phyloP scores from a whole-genome alignment of 2,113 vertebrate genomes.

The Spilogale gracilis region DNA sequence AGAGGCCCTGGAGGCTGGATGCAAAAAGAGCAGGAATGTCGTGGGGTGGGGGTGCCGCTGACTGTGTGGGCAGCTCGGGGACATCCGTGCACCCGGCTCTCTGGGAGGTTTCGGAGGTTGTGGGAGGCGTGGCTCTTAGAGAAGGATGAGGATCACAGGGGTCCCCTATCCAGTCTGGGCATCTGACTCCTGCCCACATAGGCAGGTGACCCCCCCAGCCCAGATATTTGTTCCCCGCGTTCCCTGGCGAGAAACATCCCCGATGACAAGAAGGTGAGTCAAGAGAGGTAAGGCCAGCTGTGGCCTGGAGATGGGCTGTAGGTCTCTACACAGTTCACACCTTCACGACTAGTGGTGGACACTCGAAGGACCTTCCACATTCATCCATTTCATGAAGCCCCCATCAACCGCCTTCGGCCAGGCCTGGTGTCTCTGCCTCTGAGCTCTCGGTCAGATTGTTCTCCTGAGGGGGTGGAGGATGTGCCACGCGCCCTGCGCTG shows the following conservation, averaged over 20 bases:
- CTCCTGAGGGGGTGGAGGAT: not conserved
- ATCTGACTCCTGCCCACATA: not conserved
- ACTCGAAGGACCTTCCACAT: not conserved
- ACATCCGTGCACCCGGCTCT: fast-evolving
- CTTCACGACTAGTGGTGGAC: fast-evolving
- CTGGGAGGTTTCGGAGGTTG: not conserved
- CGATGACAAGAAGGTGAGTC: not conserved
- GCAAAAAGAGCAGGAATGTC: fast-evolving
- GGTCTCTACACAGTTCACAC: not conserved
- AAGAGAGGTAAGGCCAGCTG: fast-evolving
- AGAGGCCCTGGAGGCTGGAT: not conserved
- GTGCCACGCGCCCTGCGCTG: fast-evolving
- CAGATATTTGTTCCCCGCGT: not conserved
- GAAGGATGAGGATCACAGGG: fast-evolving
- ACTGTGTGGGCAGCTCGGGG: not conserved
- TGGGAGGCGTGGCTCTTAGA: not conserved
- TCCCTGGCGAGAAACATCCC: not conserved
- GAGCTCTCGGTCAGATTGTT: fast-evolving
- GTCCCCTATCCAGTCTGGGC: not conserved
- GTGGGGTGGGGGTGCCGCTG: fast-evolving
- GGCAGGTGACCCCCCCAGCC: not conserved
- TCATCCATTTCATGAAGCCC: not conserved
- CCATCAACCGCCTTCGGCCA: fast-evolving
- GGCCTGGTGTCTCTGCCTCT: not conserved
- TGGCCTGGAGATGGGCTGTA: fast-evolving